phyloP scores from a whole-genome alignment of 2,113 vertebrate species.

The Oryzias javanicus region DNA sequence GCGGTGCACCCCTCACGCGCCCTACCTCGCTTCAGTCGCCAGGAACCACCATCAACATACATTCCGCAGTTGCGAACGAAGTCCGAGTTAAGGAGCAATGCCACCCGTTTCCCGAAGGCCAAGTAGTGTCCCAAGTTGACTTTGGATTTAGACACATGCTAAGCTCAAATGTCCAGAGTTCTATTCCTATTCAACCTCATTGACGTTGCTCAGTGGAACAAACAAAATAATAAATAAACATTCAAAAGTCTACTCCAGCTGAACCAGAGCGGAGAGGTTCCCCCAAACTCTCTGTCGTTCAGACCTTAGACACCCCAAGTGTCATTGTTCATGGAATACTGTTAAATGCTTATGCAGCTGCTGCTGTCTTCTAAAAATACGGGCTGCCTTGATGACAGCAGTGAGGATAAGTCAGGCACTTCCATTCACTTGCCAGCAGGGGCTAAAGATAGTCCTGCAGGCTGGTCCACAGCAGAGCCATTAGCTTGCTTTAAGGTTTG shows the following conservation, averaged over 20 bases:
- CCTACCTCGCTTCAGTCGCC: constrained; percentile 76
- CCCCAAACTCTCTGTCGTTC: constrained; percentile 63
- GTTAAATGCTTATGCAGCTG: constrained; percentile 86
- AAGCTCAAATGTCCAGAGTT: constrained; percentile 25
- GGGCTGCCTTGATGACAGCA: constrained; percentile 80
- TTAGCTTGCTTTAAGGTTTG: constrained; percentile 71
- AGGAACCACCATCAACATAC: constrained; percentile 69
- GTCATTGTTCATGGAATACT: constrained; percentile 82
- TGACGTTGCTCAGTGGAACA: background rate
- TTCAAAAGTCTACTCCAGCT: constrained; percentile 18
- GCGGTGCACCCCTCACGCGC: constrained; percentile 66
- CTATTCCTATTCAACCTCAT: constrained; percentile 49
- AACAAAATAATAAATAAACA: constrained; percentile 9
- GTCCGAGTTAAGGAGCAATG: constrained; percentile 49
- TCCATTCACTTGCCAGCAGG: constrained; percentile 79
- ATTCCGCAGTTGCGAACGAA: constrained; percentile 65
- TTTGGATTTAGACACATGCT: constrained; percentile 45
- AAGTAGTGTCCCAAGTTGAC: constrained; percentile 46
- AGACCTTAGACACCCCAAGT: constrained; percentile 74
- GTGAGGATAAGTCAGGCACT: constrained; percentile 78
- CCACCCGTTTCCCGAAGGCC: constrained; percentile 49
- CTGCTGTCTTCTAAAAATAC: constrained; percentile 84
- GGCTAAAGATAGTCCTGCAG: constrained; percentile 78
- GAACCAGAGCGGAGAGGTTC: constrained; percentile 39
- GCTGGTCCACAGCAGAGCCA: constrained; percentile 59